Evolutionary conservation across 1,140 invertebrate genomes (phyloP).

Genomic region (Ladona fulva): DNA sequence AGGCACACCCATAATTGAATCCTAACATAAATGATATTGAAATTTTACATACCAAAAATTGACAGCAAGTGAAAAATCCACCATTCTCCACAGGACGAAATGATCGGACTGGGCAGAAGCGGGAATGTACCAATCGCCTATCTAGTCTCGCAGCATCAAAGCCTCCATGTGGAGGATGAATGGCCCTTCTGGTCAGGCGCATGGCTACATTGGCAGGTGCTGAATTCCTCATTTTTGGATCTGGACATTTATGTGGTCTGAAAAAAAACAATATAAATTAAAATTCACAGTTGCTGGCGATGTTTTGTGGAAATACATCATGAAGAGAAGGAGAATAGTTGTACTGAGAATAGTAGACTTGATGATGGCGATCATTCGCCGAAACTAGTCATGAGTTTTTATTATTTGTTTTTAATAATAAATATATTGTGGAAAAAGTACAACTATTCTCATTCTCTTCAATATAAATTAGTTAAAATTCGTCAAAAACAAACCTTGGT

Average conservation of each 20-base stretch:
- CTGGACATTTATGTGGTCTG: conserved; percentile 88
- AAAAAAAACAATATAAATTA: conserved; percentile 20
- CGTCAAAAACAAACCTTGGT: no score
- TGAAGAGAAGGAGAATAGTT: no score
- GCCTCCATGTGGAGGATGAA: conserved; percentile 37
- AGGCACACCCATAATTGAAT: no score
- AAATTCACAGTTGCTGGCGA: no score
- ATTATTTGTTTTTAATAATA: no score
- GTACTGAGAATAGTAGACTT: no score
- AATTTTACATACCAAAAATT: conserved; percentile 52
- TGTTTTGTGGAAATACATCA: no score
- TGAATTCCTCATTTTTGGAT: conserved; percentile 63
- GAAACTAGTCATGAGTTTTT: no score
- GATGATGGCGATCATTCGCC: no score
- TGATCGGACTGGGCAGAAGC: conserved; percentile 78
- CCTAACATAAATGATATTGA: neutral
- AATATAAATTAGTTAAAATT: no score
- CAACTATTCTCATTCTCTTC: no score
- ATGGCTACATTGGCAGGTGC: conserved; percentile 62
- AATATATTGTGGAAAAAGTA: no score
- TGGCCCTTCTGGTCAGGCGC: conserved; percentile 31
- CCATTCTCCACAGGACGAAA: conserved; percentile 64
- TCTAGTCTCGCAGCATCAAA: conserved; percentile 51
- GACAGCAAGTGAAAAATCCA: conserved; percentile 71
- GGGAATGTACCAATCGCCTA: conserved; percentile 74